A percentile compares a stretch with the other conserved stretches of the same genome.
Conservation (phyloP, 2,113 vertebrate species). For the Podocnemis expansa region DNA sequence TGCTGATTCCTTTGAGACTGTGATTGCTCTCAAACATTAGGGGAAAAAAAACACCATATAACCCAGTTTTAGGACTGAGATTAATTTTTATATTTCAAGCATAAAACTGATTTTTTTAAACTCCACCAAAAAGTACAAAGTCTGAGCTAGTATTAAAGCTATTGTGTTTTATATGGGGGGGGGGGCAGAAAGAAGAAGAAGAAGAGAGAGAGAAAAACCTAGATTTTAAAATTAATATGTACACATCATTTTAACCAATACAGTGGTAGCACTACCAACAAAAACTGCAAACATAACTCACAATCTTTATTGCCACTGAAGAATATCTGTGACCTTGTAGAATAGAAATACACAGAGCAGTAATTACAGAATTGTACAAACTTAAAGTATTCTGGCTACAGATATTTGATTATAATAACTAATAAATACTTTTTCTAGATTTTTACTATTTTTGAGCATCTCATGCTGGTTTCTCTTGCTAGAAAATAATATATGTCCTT, state of each 20-base stretch:
- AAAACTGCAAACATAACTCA: not conserved
- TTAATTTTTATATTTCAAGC: constrained; percentile 65
- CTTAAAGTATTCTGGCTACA: not conserved
- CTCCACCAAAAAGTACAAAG: constrained; percentile 33
- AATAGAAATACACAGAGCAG: not conserved
- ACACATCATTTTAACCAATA: not conserved
- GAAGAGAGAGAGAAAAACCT: not conserved
- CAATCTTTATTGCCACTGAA: not conserved
- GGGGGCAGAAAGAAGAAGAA: too few relatives aligned
- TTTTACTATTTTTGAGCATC: constrained; percentile 18
- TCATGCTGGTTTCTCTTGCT: not conserved
- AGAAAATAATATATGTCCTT: not conserved
- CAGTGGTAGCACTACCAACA: not conserved
- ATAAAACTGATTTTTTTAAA: constrained; percentile 51
- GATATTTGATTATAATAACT: not conserved
- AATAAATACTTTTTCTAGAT: accelerated
- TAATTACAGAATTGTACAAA: accelerated
- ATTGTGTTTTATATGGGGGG: not conserved
- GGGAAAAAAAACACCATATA: constrained; percentile 55
- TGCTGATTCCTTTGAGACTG: constrained; percentile 71
- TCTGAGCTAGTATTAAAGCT: constrained; percentile 1
- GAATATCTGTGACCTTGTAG: not conserved
- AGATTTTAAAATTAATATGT: not conserved
- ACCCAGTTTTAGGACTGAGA: constrained; percentile 52
- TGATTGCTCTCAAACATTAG: constrained; percentile 69